A percentile compares a stretch with the other conserved stretches of the same genome.
phyloP scores from a whole-genome alignment of 1,140 invertebrate genomes.

The Drosophila sp. region DNA sequence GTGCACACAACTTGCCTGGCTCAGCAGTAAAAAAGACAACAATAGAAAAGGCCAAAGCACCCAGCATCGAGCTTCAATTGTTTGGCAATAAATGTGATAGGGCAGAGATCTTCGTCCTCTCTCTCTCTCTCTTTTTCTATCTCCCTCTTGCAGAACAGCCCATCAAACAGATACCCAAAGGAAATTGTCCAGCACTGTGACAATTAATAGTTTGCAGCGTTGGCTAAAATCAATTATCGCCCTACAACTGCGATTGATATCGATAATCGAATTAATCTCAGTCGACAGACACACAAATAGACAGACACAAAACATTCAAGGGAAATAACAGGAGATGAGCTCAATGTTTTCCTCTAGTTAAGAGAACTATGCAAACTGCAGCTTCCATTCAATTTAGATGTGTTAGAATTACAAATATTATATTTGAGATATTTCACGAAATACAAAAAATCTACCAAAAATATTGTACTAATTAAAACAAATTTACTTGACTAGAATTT shows the following conservation, averaged over 20 bases:
- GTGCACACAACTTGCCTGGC: slow-evolving; percentile 65
- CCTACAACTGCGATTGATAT: slow-evolving; percentile 39
- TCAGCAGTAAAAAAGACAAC: slow-evolving; percentile 69
- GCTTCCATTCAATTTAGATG: not conserved
- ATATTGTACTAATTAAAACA: too few species aligned
- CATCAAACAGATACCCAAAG: not conserved
- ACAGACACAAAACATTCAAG: not conserved
- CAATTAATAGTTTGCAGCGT: slow-evolving; percentile 67
- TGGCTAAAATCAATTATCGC: slow-evolving; percentile 70
- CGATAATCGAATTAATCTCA: slow-evolving; percentile 61
- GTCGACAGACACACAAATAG: not conserved
- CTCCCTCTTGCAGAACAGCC: not conserved
- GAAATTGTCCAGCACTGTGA: slow-evolving; percentile 21
- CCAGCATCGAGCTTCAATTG: slow-evolving; percentile 53
- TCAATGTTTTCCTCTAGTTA: not conserved
- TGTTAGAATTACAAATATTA: too few species aligned
- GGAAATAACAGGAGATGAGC: not conserved
- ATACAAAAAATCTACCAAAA: too few species aligned
- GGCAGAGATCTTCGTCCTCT: not conserved
- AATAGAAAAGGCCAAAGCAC: slow-evolving; percentile 38
- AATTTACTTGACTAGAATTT: too few species aligned
- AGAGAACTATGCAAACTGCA: not conserved
- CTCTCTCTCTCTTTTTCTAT: not conserved
- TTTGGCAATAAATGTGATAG: slow-evolving; percentile 51
- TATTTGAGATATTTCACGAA: too few species aligned